phyloP scores from a whole-genome alignment of 2,113 vertebrate genomes.

The Cyanistes caeruleus region DNA sequence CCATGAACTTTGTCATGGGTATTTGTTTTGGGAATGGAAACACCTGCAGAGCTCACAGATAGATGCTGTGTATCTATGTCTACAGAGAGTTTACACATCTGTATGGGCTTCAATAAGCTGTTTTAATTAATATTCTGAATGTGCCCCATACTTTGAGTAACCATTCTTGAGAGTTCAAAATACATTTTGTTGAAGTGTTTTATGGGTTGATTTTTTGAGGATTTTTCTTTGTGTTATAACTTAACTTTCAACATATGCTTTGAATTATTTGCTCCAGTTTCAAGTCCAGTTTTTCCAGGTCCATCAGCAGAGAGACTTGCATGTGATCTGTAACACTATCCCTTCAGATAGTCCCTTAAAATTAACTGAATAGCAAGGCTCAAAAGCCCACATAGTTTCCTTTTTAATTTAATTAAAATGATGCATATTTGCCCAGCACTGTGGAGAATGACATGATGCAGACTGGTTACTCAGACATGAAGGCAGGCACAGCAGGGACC shows the following conservation, averaged over 20 bases:
- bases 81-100: background rate
- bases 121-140: background rate
- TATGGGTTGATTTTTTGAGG: background rate
- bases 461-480: constrained; percentile 32
- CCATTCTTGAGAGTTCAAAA: background rate
- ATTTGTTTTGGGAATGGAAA: background rate
- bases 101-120: background rate
- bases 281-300: constrained; percentile 14
- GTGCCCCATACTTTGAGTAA: background rate
- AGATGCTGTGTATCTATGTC: background rate
- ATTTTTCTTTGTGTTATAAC: background rate
- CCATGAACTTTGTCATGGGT: background rate
- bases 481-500: constrained; percentile 14
- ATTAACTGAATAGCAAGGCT: background rate
- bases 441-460: constrained; percentile 37
- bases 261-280: constrained; percentile 26
- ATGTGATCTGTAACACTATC: constrained; percentile 29
- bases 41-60: background rate
- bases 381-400: constrained; percentile 16
- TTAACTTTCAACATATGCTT: constrained; percentile 30
- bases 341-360: constrained; percentile 37
- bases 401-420: constrained; percentile 34
- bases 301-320: background rate
- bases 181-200: background rate
- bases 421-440: constrained; percentile 18